Percentiles rank a stretch among this genome's conserved stretches.
phyloP scores from a whole-genome alignment of 2,888 invertebrate species.

The Unio delphinus region DNA sequence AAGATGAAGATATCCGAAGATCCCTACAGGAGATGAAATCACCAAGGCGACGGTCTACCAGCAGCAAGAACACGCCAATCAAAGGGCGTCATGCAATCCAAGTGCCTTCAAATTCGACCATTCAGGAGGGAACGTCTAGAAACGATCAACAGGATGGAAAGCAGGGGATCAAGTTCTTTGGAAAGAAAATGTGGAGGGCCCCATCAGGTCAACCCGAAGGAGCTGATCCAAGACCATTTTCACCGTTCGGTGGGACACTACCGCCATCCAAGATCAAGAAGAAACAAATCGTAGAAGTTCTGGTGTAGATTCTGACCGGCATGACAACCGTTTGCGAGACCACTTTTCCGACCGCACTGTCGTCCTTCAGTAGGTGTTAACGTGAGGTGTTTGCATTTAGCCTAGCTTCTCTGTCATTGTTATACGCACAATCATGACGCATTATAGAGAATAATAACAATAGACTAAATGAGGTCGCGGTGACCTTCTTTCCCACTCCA shows the following conservation, averaged over 20 bases:
- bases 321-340: too few relatives aligned
- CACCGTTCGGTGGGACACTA: constrained; percentile 49
- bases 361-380: too few relatives aligned
- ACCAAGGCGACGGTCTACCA: constrained; percentile 27
- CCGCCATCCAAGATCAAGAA: constrained; percentile 45
- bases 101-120: constrained; percentile 6
- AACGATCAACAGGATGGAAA: constrained; percentile 15
- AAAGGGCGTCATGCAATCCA: constrained; percentile 40
- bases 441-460: too few relatives aligned
- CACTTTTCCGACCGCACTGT: too few relatives aligned
- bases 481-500: too few relatives aligned
- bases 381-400: too few relatives aligned
- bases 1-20: constrained; percentile 41
- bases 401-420: too few relatives aligned
- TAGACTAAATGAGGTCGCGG: too few relatives aligned
- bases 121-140: constrained; percentile 18
- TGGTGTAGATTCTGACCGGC: too few relatives aligned
- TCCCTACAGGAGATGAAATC: constrained; percentile 37
- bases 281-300: constrained; percentile 13
- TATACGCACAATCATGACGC: too few relatives aligned
- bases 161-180: constrained; percentile 11
- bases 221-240: constrained; percentile 42
- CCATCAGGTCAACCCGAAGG: constrained; percentile 41
- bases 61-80: constrained; percentile 35
- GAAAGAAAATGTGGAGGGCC: constrained; percentile 51